Evolutionary conservation across 2,888 invertebrate genomes (phyloP), one percentile per base, ranked within the genome.

Genomic region (Cordilura impudica): DNA sequence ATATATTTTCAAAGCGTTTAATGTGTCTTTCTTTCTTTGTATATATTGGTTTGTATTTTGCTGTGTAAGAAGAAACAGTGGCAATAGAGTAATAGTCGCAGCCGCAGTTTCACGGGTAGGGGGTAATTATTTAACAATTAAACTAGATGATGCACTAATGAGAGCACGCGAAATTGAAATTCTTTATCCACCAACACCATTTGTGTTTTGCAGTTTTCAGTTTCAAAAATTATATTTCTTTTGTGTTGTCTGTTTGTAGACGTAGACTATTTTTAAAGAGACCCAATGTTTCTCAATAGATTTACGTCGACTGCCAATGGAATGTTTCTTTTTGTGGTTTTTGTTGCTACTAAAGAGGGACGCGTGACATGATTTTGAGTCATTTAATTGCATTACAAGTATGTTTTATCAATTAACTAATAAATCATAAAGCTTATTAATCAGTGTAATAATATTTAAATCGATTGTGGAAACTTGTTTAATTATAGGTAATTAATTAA

Each of bases 121-220:
- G 71, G 72, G 77, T 72, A 79, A 75, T 79, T 75, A 79, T 71
- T 75, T 58, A 75, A 67, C 61, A 71, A 75, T 71, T 63, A 51
- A 79, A 63, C 56, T 56, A 63, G 66, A 66, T 78, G 65, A 74
- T 78, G 78, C 70, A 71, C 65, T 66, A 56, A 70, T 56, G 43
- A 78, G 73, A 74, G 65, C 65, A 70, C 35, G 78, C 74, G 70
- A 78, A 70, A 60, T 58, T 51, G 3, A 49, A 60, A 43, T 58
- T 66, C 29, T 60, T n/a, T n/a, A n/a, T 61, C 65, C 58, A 78
- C 60, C 70, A 71, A 75, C 70, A 79, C 70, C 47, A 66, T 58
- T 16, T 29, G 21, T 45, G 5, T 14, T 14, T 45, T 53, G 14
- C 45, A 69, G 69, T 56, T 69, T 73, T 61, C 39, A 69, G 69